Evolutionary conservation across 2,888 invertebrate species (phyloP), one percentile per base, ranked within the genome.

Genomic region (Copidosoma aretas): DNA sequence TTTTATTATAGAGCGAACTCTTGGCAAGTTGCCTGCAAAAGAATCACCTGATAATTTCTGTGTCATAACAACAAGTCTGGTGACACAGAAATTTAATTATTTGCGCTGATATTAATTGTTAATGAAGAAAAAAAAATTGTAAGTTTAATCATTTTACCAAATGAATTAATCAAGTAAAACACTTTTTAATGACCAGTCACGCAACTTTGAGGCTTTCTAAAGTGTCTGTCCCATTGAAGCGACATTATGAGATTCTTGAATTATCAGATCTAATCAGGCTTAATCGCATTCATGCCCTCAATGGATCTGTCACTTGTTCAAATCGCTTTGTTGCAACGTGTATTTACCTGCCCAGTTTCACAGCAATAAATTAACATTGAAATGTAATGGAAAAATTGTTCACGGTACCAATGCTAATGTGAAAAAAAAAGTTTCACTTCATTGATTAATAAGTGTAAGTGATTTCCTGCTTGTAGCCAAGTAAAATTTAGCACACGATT

Each of bases 271-370:
- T 61, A 68, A 61, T 68, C 58, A 67, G 62, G 49, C 41, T 24
- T 68, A 65, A 62, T 67, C 54, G 14, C 51, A 59, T 39, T 53
- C 21, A 54, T 59, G 64, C 22, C 58, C 61, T 41, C 61, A 67
- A 71, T 67, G 57, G 68, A 65, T 39, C 63, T 66, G 63, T 68
- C 64, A 68, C 49, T 64, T 65, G 62, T 24, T 64, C 66, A 68
- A 65, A 68, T 66, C 57, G 65, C 64, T 64, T 64, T 67, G 46
- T 64, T 65, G 54, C 56, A 68, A 68, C n/a, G n/a, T 68, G 14
- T 17, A 19, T 53, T 67, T 32, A 8, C 3, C 32, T 32, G 3
- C 32, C 32, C 3, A 32, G 32, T 8, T 32, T 8, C 32, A 32
- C 32, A 32, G 32, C 32, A 32, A 32, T 32, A 32, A 32, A 32